A percentile compares a stretch with the other conserved stretches of the same genome.
phyloP scores from a whole-genome alignment of 2,888 invertebrate genomes.

The Bellardia pandia region DNA sequence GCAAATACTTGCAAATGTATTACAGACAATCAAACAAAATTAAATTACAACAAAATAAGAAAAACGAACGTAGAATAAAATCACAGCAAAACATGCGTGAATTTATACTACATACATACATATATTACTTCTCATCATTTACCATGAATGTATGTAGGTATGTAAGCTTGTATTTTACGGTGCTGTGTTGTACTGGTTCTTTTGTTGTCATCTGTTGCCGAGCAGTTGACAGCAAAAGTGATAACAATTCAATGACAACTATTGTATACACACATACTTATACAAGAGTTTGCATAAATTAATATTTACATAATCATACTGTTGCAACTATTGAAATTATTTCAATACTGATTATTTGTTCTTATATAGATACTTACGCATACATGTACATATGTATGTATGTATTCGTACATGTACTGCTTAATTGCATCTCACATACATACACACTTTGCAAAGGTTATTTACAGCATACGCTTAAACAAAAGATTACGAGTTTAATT shows the following conservation, averaged over 20 bases:
- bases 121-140: conserved; percentile 34
- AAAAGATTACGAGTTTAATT: no score
- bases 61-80: conserved; percentile 32
- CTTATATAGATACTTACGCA: background rate
- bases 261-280: conserved; percentile 29
- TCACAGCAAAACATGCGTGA: conserved; percentile 55
- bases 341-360: conserved; percentile 12
- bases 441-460: background rate
- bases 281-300: background rate
- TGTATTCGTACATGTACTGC: background rate
- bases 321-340: conserved; percentile 16
- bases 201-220: conserved; percentile 42
- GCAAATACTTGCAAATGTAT: conserved; percentile 53
- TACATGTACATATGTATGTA: background rate
- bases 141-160: background rate
- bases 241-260: conserved; percentile 60
- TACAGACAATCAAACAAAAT: conserved; percentile 44
- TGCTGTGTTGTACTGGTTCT: conserved; percentile 8
- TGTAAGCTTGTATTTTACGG: background rate
- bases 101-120: conserved; percentile 26
- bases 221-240: conserved; percentile 59
- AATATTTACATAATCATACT: conserved; percentile 27
- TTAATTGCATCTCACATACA: background rate
- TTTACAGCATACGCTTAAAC: no score
- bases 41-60: conserved; percentile 27